These are phyloP conservation scores for Rhynchomys soricoides DNA, from an alignment of 2,113 vertebrate species.

Conservation along the genomic window DNA sequence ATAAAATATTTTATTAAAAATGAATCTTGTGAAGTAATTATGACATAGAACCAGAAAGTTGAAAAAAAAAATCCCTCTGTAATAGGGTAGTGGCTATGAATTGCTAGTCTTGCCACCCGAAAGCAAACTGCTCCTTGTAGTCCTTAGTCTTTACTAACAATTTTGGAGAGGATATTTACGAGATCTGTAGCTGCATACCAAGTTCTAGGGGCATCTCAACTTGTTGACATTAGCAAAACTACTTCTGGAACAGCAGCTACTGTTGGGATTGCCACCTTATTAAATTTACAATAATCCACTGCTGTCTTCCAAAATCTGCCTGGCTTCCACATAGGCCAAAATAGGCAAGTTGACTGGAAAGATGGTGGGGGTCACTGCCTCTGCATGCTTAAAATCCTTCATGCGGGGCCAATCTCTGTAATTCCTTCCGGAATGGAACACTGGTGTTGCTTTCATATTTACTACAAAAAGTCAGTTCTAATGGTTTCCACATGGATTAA, in stretches of 20 bases:
- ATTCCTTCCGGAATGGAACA: neutral
- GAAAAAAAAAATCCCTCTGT: neutral
- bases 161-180: neutral
- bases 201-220: neutral
- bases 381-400: neutral
- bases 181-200: neutral
- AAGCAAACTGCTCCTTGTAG: neutral
- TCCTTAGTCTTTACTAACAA: neutral
- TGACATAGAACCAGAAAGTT: neutral
- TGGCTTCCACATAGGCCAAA: neutral
- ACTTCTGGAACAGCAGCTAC: slow-evolving; percentile 1
- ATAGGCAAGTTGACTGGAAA: too few relatives aligned
- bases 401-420: neutral
- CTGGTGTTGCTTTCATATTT: neutral
- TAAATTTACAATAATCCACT: neutral
- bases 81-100: too few relatives aligned
- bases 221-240: neutral
- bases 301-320: neutral
- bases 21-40: neutral
- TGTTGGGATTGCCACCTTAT: neutral
- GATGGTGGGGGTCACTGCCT: neutral
- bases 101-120: neutral
- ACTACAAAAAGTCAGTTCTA: neutral
- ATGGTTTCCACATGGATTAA: neutral
- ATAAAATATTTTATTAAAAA: neutral